Conservation (phyloP, 2,113 vertebrate genomes). For the Serilophus lunatus region DNA sequence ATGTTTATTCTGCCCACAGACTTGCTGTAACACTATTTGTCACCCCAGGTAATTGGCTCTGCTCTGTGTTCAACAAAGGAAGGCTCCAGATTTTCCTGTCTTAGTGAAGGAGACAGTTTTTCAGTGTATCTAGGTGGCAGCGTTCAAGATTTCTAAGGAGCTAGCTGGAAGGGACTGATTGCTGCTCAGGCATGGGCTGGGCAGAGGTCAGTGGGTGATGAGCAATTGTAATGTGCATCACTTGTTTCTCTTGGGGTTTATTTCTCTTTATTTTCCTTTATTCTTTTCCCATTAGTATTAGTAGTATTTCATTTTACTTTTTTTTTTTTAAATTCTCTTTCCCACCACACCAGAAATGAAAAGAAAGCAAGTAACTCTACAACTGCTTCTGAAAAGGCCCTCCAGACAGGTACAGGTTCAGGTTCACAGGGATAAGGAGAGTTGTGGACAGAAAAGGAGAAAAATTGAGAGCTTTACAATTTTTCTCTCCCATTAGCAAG, state of each 20-base stretch:
- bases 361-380: background rate
- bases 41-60: background rate
- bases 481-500: background rate
- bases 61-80: background rate
- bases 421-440: background rate
- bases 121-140: background rate
- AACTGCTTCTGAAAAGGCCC: background rate
- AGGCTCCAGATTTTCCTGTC: background rate
- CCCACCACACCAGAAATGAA: background rate
- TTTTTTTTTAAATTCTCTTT: background rate
- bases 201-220: background rate
- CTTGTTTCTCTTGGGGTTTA: background rate
- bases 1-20: constrained; percentile 4
- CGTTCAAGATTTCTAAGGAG: background rate
- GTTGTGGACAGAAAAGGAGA: background rate
- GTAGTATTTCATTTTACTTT: background rate
- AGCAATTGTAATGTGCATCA: background rate
- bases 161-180: background rate
- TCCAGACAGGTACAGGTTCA: background rate
- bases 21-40: background rate
- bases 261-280: background rate
- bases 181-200: background rate
- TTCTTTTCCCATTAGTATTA: background rate
- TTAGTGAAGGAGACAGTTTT: background rate
- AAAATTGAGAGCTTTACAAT: background rate